Evolutionary conservation across 1,140 invertebrate species (phyloP), one percentile per base, ranked within the genome.

Genomic region (Bombus breviceps): DNA sequence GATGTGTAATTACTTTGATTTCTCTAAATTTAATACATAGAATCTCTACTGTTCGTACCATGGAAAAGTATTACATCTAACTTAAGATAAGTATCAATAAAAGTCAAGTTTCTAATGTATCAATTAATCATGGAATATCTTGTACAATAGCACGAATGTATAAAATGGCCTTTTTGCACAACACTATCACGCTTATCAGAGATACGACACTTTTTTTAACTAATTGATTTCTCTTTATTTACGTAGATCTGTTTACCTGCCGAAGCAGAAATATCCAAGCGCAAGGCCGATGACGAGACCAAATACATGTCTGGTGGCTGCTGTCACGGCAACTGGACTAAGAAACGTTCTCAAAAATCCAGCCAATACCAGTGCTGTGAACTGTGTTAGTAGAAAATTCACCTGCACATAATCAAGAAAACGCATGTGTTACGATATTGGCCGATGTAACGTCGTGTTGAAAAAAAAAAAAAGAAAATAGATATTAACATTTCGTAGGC

Each of bases 231-330:
- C 1, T 34, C 25, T 75, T 75, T 75, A 15, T 86, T 34, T 12
- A 39, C 25, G 32, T 53, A n/a, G 41, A 91, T 37, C 86, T 78
- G 88, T 96, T 97, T 96, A 97, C 97, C 96, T 97, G 95, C 98
- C 98, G 95, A 98, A 98, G 95, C 98, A 98, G 95, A 98, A 98
- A 95, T 97, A 98, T 86, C 97, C 97, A 92, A 98, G 96, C 82
- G 96, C 93, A 90, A 98, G 95, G 75, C 98, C 98, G 93, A 97
- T 95, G 72, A 97, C 92, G 62, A 98, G 96, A 83, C 97, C 97
- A 92, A 97, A 97, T 78, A 96, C 95, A 95, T 98, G 97, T 91
- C 98, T 96, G 83, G 96, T 96, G 71, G 96, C 96, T 86, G 97
- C 95, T 76, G 96, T 96, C 78, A 97, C 97, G 85, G 95, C 95